Evolutionary conservation across 2,113 vertebrate genomes (phyloP).

Genomic region (Odontophorus gujanensis): DNA sequence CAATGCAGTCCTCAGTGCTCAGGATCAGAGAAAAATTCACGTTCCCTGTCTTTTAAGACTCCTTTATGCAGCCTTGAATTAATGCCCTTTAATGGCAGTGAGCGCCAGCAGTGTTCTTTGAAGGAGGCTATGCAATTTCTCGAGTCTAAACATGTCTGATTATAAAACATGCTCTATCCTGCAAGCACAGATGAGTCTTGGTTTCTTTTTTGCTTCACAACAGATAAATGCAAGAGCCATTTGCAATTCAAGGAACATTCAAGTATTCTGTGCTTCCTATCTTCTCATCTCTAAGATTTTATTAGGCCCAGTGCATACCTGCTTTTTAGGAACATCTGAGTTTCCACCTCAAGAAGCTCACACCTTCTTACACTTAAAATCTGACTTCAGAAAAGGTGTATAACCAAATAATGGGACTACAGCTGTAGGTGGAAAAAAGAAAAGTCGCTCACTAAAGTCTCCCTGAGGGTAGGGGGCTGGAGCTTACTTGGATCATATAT

Average conservation of each 20-base stretch:
- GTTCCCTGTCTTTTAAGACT: not conserved
- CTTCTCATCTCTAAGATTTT: not conserved
- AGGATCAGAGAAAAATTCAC: not conserved
- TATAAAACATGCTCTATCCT: not conserved
- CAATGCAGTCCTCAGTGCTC: not conserved
- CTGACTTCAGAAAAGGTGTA: not conserved
- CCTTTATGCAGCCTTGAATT: not conserved
- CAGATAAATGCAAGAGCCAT: not conserved
- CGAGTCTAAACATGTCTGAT: not conserved
- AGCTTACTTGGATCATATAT: not conserved
- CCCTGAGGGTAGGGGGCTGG: not conserved
- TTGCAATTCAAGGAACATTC: not conserved
- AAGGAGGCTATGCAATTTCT: not conserved
- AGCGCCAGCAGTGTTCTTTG: conserved; percentile 43
- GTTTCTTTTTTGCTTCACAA: not conserved
- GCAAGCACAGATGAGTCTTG: not conserved
- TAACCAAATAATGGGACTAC: not conserved
- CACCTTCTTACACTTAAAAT: not conserved
- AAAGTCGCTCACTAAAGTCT: not conserved
- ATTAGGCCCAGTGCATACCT: not conserved
- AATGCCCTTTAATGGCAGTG: conserved; percentile 9
- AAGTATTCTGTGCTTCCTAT: not conserved
- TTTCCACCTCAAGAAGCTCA: not conserved
- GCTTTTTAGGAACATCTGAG: not conserved
- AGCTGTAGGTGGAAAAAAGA: not conserved